phyloP scores from a whole-genome alignment of 1,140 invertebrate species.

The Macrocentrus cingulum region DNA sequence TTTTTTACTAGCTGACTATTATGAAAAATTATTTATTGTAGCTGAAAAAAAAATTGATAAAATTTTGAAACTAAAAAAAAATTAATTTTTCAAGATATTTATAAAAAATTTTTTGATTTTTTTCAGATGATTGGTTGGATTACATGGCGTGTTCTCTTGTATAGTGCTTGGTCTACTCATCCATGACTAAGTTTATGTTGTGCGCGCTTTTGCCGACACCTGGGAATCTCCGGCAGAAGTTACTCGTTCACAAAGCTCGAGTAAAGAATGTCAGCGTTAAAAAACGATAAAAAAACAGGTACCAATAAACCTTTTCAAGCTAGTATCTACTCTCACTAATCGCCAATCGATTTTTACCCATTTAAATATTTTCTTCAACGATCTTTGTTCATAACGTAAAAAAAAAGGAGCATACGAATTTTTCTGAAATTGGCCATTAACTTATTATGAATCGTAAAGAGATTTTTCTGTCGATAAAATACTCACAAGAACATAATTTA shows the following conservation, averaged over 20 bases:
- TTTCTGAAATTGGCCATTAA: slow-evolving; percentile 3
- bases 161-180: not conserved
- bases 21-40: too few relatives aligned
- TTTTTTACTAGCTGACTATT: too few relatives aligned
- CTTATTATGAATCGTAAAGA: slow-evolving; percentile 7
- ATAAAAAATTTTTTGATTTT: too few relatives aligned
- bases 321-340: too few relatives aligned
- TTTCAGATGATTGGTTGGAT: too few relatives aligned
- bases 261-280: not conserved
- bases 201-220: slow-evolving; percentile 8
- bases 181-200: slow-evolving; percentile 15
- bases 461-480: slow-evolving; percentile 4
- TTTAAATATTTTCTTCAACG: not conserved
- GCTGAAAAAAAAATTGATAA: too few relatives aligned
- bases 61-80: too few relatives aligned
- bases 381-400: not conserved
- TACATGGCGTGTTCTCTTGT: too few relatives aligned
- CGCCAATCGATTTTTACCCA: not conserved
- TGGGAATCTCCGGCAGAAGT: not conserved
- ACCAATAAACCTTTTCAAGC: too few relatives aligned
- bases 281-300: too few relatives aligned
- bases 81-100: too few relatives aligned
- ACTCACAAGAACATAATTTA: slow-evolving; percentile 15
- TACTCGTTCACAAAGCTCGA: not conserved
- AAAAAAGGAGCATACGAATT: not conserved